Percentiles rank a stretch among this genome's conserved stretches.
phyloP scores from a whole-genome alignment of 1,140 invertebrate genomes.

The Thaumetopoea pityocampa region DNA sequence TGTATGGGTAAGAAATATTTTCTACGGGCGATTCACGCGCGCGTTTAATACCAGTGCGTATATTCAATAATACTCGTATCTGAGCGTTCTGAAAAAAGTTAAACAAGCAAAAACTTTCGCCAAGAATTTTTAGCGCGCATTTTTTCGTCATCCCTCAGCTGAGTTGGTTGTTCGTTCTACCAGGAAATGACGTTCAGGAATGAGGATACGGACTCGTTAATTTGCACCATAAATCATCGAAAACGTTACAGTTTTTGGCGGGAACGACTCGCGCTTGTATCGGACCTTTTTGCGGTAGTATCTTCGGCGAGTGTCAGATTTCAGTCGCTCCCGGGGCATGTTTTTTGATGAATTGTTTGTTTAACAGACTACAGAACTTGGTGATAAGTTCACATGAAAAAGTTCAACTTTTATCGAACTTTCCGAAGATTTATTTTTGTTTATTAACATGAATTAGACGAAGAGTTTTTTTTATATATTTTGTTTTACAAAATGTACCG shows the following conservation, averaged over 20 bases:
- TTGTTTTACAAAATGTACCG: no score
- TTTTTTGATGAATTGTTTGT: slow-evolving; percentile 26
- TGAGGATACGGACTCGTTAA: slow-evolving; percentile 75
- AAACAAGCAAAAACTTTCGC: slow-evolving; percentile 21
- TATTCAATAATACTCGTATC: no score
- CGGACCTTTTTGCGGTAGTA: slow-evolving; percentile 19
- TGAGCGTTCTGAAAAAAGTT: not conserved
- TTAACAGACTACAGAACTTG: no score
- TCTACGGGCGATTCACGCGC: no score
- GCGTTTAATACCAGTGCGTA: no score
- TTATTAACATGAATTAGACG: no score
- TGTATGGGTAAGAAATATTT: no score
- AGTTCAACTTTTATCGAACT: no score
- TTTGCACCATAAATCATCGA: slow-evolving; percentile 74
- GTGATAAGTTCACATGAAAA: no score
- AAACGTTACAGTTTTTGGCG: slow-evolving; percentile 58
- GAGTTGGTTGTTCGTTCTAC: slow-evolving; percentile 55
- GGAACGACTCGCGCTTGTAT: slow-evolving; percentile 30
- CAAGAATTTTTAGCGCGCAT: slow-evolving; percentile 34
- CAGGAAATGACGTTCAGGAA: slow-evolving; percentile 72
- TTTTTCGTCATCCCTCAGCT: slow-evolving; percentile 51
- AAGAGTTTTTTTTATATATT: no score
- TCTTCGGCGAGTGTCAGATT: slow-evolving; percentile 41
- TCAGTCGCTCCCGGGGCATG: slow-evolving; percentile 37
- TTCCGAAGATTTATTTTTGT: no score